Evolutionary conservation across 2,888 invertebrate species (phyloP), one percentile per base, ranked within the genome.

Genomic region (Timema cristinae): DNA sequence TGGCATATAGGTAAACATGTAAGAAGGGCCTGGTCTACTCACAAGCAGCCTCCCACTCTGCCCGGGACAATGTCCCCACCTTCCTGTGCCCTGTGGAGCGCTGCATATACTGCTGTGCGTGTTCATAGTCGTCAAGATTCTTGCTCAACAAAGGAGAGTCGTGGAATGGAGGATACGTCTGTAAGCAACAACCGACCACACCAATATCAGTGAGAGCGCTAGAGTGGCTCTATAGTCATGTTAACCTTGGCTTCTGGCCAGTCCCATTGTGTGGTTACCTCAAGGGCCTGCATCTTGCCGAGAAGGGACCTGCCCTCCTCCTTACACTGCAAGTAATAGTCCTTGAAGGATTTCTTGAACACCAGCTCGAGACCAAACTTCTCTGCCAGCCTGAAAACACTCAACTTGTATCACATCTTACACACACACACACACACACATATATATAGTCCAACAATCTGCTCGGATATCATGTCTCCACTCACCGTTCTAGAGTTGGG

Each of bases 31-130:
- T n/a, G 54, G 32, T 13, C n/a, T 77, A 89, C 91, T 90, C 84
- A 95, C 95, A 91, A 75, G 91, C 89, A 74, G 93, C 95, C 84
- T 97, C 96, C 97, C 97, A 97, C 83, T 97, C 97, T 63, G 91
- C 88, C 77, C 88, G 86, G 11, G 95, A 94, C 78, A 97, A 85
- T 4, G 97, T 97, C 11, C 97, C 96, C 76, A 93, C 83, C 66
- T 82, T 82, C 67, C 83, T 79, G 63, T 82, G 81, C 71, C 81
- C 81, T 32, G 80, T 78, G 73, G 80, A 81, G 9, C 78, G 77
- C 77, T 84, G 84, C 78, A 86, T 82, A 79, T 85, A 88, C 67
- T 86, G 83, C 73, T 87, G 85, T 5, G 91, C 92, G 84, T 94
- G 92, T 66, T 84, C 82, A 84, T 94, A 97, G 78, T 95, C 91